phyloP scores from a whole-genome alignment of 2,888 invertebrate species.

The Stegana nigrithorax region DNA sequence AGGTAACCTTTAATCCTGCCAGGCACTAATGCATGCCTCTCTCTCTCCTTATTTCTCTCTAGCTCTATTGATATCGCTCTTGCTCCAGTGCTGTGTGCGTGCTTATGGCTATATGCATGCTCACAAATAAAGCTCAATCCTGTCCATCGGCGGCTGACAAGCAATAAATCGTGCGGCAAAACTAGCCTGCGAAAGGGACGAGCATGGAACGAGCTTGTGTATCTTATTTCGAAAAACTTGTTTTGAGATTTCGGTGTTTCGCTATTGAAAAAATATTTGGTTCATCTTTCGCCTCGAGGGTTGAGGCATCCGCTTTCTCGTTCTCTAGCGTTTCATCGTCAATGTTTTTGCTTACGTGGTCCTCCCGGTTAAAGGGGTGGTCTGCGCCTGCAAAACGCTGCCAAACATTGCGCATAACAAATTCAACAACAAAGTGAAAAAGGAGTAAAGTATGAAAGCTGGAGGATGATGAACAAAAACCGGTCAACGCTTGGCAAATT shows the following conservation, averaged over 20 bases:
- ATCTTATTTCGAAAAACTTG: not conserved
- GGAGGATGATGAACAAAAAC: constrained; percentile 6
- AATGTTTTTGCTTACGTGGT: not conserved
- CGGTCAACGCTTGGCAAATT: constrained; percentile 45
- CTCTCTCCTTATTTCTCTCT: no score
- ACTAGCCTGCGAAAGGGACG: constrained; percentile 4
- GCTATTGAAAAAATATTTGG: constrained; percentile 18
- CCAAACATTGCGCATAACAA: no score
- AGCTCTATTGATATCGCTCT: not conserved
- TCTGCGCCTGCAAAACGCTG: not conserved
- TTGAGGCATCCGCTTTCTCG: not conserved
- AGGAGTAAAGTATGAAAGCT: no score
- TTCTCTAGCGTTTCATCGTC: no score
- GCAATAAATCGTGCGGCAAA: not conserved
- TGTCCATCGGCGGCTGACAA: not conserved
- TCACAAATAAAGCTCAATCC: constrained; percentile 33
- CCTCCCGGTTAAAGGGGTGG: not conserved
- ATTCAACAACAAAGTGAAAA: no score
- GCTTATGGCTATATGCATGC: constrained; percentile 34
- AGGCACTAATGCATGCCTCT: not conserved
- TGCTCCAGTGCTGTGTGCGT: constrained; percentile 22
- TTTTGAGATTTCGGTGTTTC: not conserved
- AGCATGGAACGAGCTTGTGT: not conserved
- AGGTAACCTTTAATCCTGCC: constrained; percentile 54
- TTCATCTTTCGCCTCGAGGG: constrained; percentile 18